Evolutionary conservation across 1,140 invertebrate species (phyloP), one percentile per base, ranked within the genome.

Genomic region (Tigriopus japonicus): DNA sequence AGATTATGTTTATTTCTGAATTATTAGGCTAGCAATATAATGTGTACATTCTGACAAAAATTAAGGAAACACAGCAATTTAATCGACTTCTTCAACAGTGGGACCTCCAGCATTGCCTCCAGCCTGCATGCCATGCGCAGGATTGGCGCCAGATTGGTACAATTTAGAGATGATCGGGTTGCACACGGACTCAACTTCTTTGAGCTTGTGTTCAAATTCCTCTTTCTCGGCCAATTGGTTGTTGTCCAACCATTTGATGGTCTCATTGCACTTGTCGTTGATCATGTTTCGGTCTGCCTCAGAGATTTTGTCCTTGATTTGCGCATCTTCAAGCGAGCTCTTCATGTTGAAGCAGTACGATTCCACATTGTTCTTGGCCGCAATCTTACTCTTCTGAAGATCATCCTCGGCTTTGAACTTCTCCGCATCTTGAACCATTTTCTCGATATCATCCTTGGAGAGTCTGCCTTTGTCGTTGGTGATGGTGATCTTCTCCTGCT

Each of bases 361-460:
- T 70, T 93, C 89, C n/a, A 92, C 73, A 60, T 78, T 75, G 69
- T 93, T 93, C 64, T 85, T 82, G 1, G 81, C 73, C 56, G 76
- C 69, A 13, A 92, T 74, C 52, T 74, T 67, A 7, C 73, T 72
- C 62, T 71, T 71, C 65, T 80, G 76, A 28, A 66, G 67, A 24
- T 77, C 70, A 55, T 64, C 63, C 40, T 65, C 64, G n/a, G 40
- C 15, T 1, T 40, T 52, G 24, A 15, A 64, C 53, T 62, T 62
- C 80, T 79, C 13, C 73, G 67, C 17, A 80, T 75, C 66, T 80
- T 79, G 59, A 80, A 54, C 74, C 71, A 62, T 73, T 72, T 87
- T 78, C 70, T 97, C 91, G 68, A 97, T 97, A 65, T 97, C 92
- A 69, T 95, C 90, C 75, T 96, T 95, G 69, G 82, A 87, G 0